Conservation (phyloP, 2,113 vertebrate species). For the Lycocorax pyrrhopterus region DNA sequence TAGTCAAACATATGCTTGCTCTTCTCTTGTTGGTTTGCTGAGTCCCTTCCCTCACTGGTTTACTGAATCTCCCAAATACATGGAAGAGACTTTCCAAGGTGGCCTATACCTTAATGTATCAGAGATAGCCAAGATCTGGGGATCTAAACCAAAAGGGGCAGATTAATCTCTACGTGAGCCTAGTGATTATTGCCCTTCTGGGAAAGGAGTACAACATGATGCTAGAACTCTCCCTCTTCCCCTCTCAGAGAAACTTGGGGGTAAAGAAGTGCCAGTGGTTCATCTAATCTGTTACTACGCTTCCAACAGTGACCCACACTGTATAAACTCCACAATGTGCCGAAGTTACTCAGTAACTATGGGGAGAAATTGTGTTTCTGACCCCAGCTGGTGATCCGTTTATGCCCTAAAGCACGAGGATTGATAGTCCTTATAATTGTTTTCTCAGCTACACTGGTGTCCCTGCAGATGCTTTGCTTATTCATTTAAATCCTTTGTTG, state of each 20-base stretch:
- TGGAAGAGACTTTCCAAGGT: not conserved
- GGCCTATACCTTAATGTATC: not conserved
- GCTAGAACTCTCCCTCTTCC: not conserved
- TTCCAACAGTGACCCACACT: conserved; percentile 43
- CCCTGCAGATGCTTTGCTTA: conserved; percentile 44
- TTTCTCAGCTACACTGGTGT: conserved; percentile 39
- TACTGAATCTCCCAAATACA: not conserved
- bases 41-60: not conserved
- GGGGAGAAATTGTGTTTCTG: conserved; percentile 44
- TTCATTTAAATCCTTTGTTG: conserved; percentile 52
- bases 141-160: not conserved
- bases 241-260: not conserved
- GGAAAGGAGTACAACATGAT: not conserved
- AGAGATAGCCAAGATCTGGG: not conserved
- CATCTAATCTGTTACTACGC: conserved; percentile 42
- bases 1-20: not conserved
- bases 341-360: conserved; percentile 53
- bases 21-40: not conserved
- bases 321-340: conserved; percentile 27
- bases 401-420: conserved; percentile 69
- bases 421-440: conserved; percentile 69
- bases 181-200: not conserved
- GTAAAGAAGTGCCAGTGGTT: conserved; percentile 10
- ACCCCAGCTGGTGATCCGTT: conserved; percentile 69
- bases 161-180: not conserved